Evolutionary conservation across 2,797 vertebrate genomes (phyloP).

Genomic region (Poliocrania exsul): DNA sequence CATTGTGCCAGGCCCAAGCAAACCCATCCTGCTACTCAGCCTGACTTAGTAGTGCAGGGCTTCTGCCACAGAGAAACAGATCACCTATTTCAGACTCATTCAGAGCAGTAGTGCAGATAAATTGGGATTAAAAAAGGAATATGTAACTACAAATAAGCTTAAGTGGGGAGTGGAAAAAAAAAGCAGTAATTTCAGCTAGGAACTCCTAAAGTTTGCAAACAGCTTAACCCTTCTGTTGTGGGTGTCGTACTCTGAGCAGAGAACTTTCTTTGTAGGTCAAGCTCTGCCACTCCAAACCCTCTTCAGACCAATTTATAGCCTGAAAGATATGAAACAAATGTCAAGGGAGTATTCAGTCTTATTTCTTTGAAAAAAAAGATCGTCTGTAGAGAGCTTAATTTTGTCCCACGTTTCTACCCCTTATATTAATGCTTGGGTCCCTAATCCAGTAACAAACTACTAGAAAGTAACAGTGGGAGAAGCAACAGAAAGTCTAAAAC

Average conservation of each 20-base stretch:
- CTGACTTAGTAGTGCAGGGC: neutral
- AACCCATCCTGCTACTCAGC: neutral
- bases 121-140: fast-evolving
- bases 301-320: neutral
- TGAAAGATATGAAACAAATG: neutral
- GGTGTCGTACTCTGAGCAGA: neutral
- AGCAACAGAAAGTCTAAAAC: neutral
- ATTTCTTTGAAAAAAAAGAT: neutral
- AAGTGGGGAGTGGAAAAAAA: neutral
- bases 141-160: neutral
- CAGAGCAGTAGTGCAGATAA: neutral
- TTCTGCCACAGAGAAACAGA: neutral
- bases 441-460: neutral
- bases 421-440: neutral
- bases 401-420: fast-evolving
- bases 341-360: neutral
- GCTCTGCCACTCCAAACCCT: neutral
- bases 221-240: neutral
- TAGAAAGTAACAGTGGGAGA: neutral
- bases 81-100: neutral
- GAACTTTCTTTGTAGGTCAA: neutral
- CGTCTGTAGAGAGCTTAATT: neutral
- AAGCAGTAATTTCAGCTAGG: neutral
- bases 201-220: neutral
- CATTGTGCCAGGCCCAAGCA: neutral